Base-by-base conservation (phyloP, 2,888 invertebrate species). In the Oscheius sp. region DNA sequence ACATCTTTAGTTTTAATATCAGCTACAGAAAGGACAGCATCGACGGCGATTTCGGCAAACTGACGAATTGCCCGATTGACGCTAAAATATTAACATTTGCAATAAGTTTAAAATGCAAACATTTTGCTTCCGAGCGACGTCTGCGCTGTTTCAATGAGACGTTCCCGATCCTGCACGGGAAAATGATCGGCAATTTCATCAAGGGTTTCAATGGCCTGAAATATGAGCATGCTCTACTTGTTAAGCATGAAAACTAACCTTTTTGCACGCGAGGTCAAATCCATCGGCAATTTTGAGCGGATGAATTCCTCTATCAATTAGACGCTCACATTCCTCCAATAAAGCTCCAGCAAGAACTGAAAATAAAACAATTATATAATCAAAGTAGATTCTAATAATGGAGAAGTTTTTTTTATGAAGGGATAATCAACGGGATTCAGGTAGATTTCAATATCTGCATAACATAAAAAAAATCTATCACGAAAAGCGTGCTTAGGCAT, bases 201-300 rank as follows among this genome's bases (percentile, higher is more conserved):
- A 78, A 99, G 90, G 2, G 79, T 79, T 74, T 84, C 84, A 52
- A 88, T 72, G 9, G 88, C 78, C 74, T 74, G 58, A 66, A 71
- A 64, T 12, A 29, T 7, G 23, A 64, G 35, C n/a, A 27, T 18
- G 2, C 41, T 56, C 25, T 25, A 2, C 16, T 41, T n/a, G 12
- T 43, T 49, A 27, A 27, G 16, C 18, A 27, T 12, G n/a, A 13
- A n/a, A 3, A n/a, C 25, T 56, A 9, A 63, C 96, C 72, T 93
- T 92, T 80, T 94, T 93, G 0, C 97, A 95, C 0, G 99, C 99
- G 90, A 97, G 91, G 90, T 99, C 98, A 88, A 95, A 99, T 59
- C 99, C 99, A 90, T 99, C 99, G 6, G 99, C 97, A 84, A 99
- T 95, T 84, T 98, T 93, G 86, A 98, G 96, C 0, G 99, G 99